Percentiles rank a stretch among this genome's conserved stretches.
These are phyloP conservation scores for Maconellicoccus hirsutus DNA, from an alignment of 1,140 invertebrate species.

Conservation along the genomic window DNA sequence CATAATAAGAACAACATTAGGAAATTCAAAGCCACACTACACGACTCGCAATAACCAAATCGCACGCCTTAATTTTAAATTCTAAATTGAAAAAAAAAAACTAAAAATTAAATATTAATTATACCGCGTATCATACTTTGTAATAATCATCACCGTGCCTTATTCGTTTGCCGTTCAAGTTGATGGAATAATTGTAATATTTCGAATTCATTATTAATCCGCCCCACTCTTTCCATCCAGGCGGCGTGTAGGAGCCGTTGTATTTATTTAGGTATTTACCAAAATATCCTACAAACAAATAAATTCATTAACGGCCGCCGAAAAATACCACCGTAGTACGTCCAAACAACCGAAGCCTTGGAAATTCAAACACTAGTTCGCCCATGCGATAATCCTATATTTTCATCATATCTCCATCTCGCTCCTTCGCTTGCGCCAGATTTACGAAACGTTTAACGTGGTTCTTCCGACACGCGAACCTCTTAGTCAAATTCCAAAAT, in stretches of 20 bases:
- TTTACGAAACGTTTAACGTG: too few relatives aligned
- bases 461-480: too few relatives aligned
- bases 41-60: background rate
- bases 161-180: constrained; percentile 87
- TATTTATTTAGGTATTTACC: constrained; percentile 99
- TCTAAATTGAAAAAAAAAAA: background rate
- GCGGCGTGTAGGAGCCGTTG: constrained; percentile 82
- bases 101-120: constrained; percentile 8
- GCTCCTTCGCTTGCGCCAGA: too few relatives aligned
- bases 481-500: too few relatives aligned
- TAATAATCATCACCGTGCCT: constrained; percentile 86
- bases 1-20: too few relatives aligned
- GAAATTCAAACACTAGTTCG: too few relatives aligned
- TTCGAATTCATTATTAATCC: constrained; percentile 93
- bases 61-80: background rate
- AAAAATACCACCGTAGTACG: background rate
- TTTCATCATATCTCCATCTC: too few relatives aligned
- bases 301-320: constrained; percentile 11
- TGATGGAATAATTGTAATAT: constrained; percentile 98
- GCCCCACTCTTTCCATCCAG: constrained; percentile 95
- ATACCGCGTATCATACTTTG: constrained; percentile 41
- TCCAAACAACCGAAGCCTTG: background rate
- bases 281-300: constrained; percentile 70
- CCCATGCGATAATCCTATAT: too few relatives aligned
- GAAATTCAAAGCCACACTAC: too few relatives aligned